phyloP scores from a whole-genome alignment of 2,797 vertebrate genomes.

The Setipinna tenuifilis region DNA sequence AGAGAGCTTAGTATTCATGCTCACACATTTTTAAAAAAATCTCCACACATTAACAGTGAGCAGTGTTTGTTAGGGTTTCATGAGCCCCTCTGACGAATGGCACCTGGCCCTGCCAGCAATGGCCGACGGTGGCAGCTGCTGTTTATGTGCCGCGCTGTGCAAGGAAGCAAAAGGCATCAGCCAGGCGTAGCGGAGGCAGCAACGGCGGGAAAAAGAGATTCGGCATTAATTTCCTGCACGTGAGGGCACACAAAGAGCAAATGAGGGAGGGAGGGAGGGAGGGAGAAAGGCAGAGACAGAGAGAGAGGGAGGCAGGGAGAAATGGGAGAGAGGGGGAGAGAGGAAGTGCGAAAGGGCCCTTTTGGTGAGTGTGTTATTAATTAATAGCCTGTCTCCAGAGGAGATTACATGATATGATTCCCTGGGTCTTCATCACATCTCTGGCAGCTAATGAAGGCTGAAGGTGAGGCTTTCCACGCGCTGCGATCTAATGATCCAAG shows the following conservation, averaged over 20 bases:
- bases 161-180: slow-evolving; percentile 61
- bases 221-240: slow-evolving; percentile 68
- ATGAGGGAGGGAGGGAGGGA: slow-evolving; percentile 23
- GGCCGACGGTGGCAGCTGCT: slow-evolving; percentile 22
- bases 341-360: slow-evolving; percentile 46
- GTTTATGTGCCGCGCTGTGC: not conserved
- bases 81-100: not conserved
- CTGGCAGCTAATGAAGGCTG: slow-evolving; percentile 56
- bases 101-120: not conserved
- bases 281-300: slow-evolving; percentile 42
- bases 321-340: not conserved
- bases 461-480: slow-evolving; percentile 59
- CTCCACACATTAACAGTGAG: not conserved
- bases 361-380: slow-evolving; percentile 71
- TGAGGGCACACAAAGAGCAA: slow-evolving; percentile 65
- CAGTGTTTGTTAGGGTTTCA: not conserved
- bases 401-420: slow-evolving; percentile 64
- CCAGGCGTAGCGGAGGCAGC: slow-evolving; percentile 61
- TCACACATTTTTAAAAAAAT: not conserved
- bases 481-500: slow-evolving; percentile 49
- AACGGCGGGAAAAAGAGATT: slow-evolving; percentile 56
- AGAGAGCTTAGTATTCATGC: not conserved
- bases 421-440: slow-evolving; percentile 52
- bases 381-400: slow-evolving; percentile 70
- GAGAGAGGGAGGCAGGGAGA: not conserved